Percentiles rank a stretch among this genome's conserved stretches.
Evolutionary conservation across 2,888 invertebrate genomes (phyloP).

Genomic region (Rhorus exstirpatorius): DNA sequence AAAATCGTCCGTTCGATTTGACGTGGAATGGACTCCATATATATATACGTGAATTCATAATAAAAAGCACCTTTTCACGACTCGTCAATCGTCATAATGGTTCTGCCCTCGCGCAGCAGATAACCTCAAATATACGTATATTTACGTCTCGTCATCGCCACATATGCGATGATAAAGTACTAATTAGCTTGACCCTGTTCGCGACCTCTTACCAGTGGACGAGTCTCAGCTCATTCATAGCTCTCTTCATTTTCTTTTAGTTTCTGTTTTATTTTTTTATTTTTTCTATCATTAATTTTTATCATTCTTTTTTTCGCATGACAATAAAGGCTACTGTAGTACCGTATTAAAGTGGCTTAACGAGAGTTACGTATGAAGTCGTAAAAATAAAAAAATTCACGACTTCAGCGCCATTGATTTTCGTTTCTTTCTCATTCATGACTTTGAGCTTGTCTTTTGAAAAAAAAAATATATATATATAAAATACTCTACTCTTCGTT

Average conservation of each 20-base stretch:
- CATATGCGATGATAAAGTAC: slow-evolving; percentile 58
- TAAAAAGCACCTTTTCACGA: neutral
- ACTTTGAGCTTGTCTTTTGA: too few species aligned
- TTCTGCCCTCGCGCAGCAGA: slow-evolving; percentile 39
- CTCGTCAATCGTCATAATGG: slow-evolving; percentile 7
- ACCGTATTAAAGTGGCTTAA: neutral
- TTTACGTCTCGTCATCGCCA: slow-evolving; percentile 44
- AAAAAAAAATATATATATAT: too few species aligned
- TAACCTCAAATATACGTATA: slow-evolving; percentile 14
- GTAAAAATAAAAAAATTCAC: slow-evolving; percentile 18
- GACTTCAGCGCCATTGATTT: neutral
- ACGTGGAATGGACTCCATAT: neutral
- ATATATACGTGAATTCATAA: neutral
- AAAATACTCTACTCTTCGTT: too few species aligned
- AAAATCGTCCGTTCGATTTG: neutral
- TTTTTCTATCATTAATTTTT: slow-evolving; percentile 29
- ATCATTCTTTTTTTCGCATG: neutral
- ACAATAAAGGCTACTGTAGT: slow-evolving; percentile 9
- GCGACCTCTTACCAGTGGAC: slow-evolving; percentile 31
- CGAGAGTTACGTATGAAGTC: slow-evolving; percentile 37
- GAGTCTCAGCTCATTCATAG: slow-evolving; percentile 46
- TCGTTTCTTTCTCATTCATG: too few species aligned
- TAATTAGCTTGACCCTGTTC: slow-evolving; percentile 67
- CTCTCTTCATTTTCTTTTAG: neutral
- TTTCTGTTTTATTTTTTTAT: slow-evolving; percentile 16